Base-by-base conservation (phyloP, 2,888 invertebrate species). In the Clitarchus hookeri region DNA sequence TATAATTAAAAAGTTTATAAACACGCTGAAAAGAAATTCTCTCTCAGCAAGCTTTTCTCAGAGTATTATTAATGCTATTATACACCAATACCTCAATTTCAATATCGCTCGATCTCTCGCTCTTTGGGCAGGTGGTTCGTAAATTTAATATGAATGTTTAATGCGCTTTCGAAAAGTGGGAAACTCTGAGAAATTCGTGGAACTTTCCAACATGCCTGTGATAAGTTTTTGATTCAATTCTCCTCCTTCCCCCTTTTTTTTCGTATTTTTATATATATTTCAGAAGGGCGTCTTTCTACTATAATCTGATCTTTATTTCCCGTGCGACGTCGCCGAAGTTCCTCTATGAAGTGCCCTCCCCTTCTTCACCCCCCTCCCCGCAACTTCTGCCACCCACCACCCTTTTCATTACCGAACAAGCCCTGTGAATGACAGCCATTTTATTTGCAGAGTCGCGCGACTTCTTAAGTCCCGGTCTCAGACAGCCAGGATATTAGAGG, bases 231-330 rank as follows among this genome's bases (percentile, higher is more conserved):
- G 19, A 65, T 65, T 65, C 65, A 65, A 65, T 65, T 65, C n/a
- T n/a, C n/a, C n/a, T n/a, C n/a, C n/a, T n/a, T n/a, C 16, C 16
- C 65, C 16, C n/a, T 23, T 23, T 23, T 23, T 65, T 36, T 65
- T 65, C 65, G 3, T 65, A 65, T n/a, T 65, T 65, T 65, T 65
- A n/a, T 65, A 48, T 65, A n/a, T 65, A 65, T 65, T n/a, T n/a
- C 65, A 65, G 65, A 65, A n/a, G 65, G 16, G 65, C n/a, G 65
- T 65, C 65, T 65, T 65, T 65, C 65, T 65, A 3, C 65, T 23
- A 65, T 65, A 65, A 65, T 65, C n/a, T 65, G n/a, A 65, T 65
- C 65, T 65, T 65, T 65, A 65, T 65, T 65, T 65, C 65, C 65
- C n/a, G 65, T n/a, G 3, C n/a, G 23, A 16, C 65, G 65, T 23